Evolutionary conservation across 1,140 invertebrate species (phyloP), one percentile per base, ranked within the genome.

Genomic region (Drosophila subpulchrella): DNA sequence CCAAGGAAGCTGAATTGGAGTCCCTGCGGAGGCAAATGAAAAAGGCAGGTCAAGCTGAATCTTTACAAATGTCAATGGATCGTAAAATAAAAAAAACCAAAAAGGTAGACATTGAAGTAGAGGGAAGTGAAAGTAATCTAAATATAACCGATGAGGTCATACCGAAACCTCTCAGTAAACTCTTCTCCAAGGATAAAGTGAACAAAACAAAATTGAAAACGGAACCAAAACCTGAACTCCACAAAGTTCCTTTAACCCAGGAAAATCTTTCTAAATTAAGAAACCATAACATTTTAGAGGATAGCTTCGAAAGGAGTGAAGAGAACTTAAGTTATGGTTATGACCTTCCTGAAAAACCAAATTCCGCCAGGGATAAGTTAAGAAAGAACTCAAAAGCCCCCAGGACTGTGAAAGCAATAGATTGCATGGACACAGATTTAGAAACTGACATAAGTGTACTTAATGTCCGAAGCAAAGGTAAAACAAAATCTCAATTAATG

Each of bases 401-500:
- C 3, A 65, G 34, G 32, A 34, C 13, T 20, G 12, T 38, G 0
- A 44, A 20, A 13, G 13, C 34, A 4, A 0, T 4, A 6, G n/a
- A 15, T 1, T 41, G 13, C 12, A 17, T 13, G 20, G 54, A 46
- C 17, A 58, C 51, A 11, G 24, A 38, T 12, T 27, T 53, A 13
- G 59, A 61, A 7, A 53, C 47, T 5, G 54, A 58, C 10, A 6
- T 32, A 12, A 3, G 12, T 7, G 12, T 41, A 2, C 34, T 41
- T 6, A 17, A 11, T 32, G 12, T 44, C 0, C 13, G 10, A 17
- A 15, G 15, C 4, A 39, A 34, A 11, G 17, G 24, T 0, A 71
- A 68, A 7, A 36, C 36, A 1, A 81, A 73, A n/a, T 53, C 50
- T 7, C 73, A 56, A 15, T 17, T n/a, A 8, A 2, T 13, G 5